These are phyloP conservation scores for Dicranocentrus wangi DNA, from an alignment of 2,888 invertebrate species.

Conservation along the genomic window DNA sequence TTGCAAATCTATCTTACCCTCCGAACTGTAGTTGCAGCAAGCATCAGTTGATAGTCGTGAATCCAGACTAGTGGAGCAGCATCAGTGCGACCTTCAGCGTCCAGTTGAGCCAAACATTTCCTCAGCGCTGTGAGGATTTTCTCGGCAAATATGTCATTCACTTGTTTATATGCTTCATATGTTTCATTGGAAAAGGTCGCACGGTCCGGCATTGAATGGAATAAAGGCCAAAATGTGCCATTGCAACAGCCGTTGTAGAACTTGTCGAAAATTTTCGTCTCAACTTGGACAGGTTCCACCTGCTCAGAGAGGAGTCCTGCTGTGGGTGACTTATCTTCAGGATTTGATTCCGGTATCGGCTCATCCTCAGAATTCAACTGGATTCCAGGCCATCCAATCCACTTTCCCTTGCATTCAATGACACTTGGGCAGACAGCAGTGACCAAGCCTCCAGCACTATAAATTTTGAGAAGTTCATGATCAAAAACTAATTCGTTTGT, in stretches of 20 bases:
- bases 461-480: conserved; percentile 1
- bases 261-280: conserved; percentile 74
- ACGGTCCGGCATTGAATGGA: conserved; percentile 76
- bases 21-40: conserved; percentile 76
- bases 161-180: conserved; percentile 75
- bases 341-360: conserved; percentile 75
- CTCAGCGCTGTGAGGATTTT: conserved; percentile 74
- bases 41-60: conserved; percentile 78
- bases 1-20: conserved; percentile 73
- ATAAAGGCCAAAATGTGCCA: conserved; percentile 76
- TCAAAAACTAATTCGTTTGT: conserved; percentile 16
- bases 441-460: conserved; percentile 76
- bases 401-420: conserved; percentile 75
- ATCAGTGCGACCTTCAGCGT: conserved; percentile 73
- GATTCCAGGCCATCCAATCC: conserved; percentile 76
- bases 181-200: conserved; percentile 75
- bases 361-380: conserved; percentile 73
- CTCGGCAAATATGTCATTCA: conserved; percentile 75
- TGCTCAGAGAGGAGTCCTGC: conserved; percentile 75
- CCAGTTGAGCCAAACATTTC: conserved; percentile 74
- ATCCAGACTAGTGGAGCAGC: conserved; percentile 77
- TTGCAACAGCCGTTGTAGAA: conserved; percentile 76
- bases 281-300: conserved; percentile 74
- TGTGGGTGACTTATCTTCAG: conserved; percentile 74
- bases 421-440: conserved; percentile 76